Evolutionary conservation across 2,797 vertebrate species (phyloP), one percentile per base, ranked within the genome.

Genomic region (Epinephelus coioides): DNA sequence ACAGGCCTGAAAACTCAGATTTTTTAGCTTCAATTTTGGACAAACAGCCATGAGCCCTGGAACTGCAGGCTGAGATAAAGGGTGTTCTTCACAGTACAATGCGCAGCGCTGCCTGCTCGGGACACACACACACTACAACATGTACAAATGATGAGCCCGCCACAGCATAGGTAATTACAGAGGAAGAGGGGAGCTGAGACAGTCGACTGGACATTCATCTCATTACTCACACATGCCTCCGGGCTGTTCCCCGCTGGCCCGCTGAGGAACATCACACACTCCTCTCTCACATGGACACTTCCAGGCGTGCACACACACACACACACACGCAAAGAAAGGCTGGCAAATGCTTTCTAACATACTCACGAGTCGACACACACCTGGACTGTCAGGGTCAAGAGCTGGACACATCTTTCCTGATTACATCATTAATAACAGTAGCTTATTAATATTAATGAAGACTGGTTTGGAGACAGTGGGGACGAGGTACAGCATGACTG

Each of bases 131-230:
- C 21, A 46, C 25, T n/a, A 73, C 23, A 72, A 19, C 49, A 19
- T 0, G 0, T 12, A 70, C 59, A 67, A 54, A 79, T 15, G 57
- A 76, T 59, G 64, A 77, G 63, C 55, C 34, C 3, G 1, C 40
- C 25, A 57, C 56, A 76, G 82, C 13, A 34, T 3, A 55, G 73
- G 72, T 86, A 84, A 88, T 88, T 84, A 88, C 73, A 86, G 77
- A 85, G 77, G 81, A 65, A 50, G 75, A 69, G n/a, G 65, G 73
- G 69, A 69, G 84, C 23, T 10, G 54, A 85, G 85, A 67, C 85
- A 81, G 82, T 73, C 25, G 69, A 79, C 81, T 84, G 87, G 84
- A 85, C 78, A 56, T 56, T 71, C 78, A 65, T 55, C 79, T 89
- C 82, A 82, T 87, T 89, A 83, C 65, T 83, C 74, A 84, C 34